These are phyloP conservation scores for Nomia melanderi DNA, from an alignment of 1,140 invertebrate species.

Conservation along the genomic window DNA sequence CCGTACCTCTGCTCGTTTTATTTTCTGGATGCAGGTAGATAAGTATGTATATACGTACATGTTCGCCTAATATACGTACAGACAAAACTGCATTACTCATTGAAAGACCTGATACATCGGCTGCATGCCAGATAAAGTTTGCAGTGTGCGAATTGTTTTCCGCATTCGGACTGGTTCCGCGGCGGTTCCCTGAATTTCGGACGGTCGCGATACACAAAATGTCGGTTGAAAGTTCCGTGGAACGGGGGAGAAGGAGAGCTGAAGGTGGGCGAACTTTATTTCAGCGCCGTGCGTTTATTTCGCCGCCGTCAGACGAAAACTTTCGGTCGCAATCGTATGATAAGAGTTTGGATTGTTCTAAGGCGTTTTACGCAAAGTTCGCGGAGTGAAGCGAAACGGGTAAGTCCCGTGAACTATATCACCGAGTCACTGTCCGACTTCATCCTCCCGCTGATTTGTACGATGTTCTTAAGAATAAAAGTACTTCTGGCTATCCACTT, in stretches of 20 bases:
- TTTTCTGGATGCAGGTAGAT: no score
- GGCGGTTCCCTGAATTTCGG: background rate
- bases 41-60: no score
- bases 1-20: no score
- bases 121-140: background rate
- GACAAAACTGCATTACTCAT: no score
- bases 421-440: slow-evolving; percentile 6
- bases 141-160: background rate
- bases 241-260: background rate
- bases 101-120: no score
- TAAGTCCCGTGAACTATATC: background rate
- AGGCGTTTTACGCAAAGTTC: slow-evolving; percentile 15
- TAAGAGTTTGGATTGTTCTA: slow-evolving; percentile 39
- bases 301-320: slow-evolving; percentile 8
- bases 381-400: background rate
- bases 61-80: no score
- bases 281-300: slow-evolving; percentile 31
- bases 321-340: slow-evolving; percentile 28
- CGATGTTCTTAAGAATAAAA: background rate
- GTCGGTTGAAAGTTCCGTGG: background rate
- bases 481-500: no score
- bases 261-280: slow-evolving; percentile 23
- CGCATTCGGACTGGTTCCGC: background rate
- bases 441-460: slow-evolving; percentile 4
- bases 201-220: slow-evolving; percentile 9